Conservation (phyloP, 1,140 invertebrate genomes). For the Drosophila lacteicornis region DNA sequence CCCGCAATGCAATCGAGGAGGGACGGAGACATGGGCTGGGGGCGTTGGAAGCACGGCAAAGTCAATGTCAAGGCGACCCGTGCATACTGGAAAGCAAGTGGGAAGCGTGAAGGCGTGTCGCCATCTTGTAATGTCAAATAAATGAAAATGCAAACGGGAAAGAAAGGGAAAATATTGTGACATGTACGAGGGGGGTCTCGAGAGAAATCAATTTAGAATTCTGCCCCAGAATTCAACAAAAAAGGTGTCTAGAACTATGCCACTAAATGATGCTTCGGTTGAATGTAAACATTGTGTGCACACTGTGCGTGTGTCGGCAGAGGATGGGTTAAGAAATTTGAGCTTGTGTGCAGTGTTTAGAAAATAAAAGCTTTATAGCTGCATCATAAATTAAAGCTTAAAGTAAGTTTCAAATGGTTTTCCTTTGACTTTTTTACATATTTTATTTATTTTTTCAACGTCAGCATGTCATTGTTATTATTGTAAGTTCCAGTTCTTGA, state of each 20-base stretch:
- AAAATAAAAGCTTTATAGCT: too few species aligned
- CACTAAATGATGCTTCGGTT: too few species aligned
- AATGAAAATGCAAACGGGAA: background rate
- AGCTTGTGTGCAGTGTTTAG: too few species aligned
- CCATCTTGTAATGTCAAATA: constrained; percentile 18
- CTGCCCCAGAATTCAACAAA: too few species aligned
- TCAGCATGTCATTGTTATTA: constrained; percentile 4
- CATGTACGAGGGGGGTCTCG: background rate
- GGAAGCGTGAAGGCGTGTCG: constrained; percentile 13
- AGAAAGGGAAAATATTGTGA: background rate
- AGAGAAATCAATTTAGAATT: background rate
- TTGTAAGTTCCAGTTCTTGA: background rate
- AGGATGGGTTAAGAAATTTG: too few species aligned
- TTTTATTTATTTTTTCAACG: background rate
- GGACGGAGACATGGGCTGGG: background rate
- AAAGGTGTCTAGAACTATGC: too few species aligned
- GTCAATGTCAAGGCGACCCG: constrained; percentile 59
- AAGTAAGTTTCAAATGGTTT: too few species aligned
- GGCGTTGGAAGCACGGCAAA: constrained; percentile 34
- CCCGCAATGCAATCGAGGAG: constrained; percentile 1
- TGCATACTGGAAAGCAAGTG: constrained; percentile 21
- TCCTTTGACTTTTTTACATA: background rate
- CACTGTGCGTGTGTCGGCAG: too few species aligned
- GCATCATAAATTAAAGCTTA: too few species aligned
- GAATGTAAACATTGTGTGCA: too few species aligned